These are phyloP conservation scores for Caerostris extrusa DNA, from an alignment of 1,140 invertebrate genomes.

Conservation along the genomic window DNA sequence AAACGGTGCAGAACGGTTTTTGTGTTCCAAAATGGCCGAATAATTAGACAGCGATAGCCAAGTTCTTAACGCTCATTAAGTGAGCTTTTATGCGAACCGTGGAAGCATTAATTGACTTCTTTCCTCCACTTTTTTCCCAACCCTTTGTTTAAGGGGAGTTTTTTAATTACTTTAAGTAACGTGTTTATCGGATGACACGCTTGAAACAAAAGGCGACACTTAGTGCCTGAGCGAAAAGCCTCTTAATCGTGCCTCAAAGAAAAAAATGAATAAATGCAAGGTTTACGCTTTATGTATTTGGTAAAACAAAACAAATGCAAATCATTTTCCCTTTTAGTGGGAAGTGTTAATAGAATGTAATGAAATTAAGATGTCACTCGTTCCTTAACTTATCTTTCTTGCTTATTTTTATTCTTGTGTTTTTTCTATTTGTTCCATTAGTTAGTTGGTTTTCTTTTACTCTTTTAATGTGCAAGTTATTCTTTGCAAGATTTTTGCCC, in stretches of 20 bases:
- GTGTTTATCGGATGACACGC: conserved; percentile 76
- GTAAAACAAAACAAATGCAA: conserved; percentile 55
- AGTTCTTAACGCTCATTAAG: conserved; percentile 70
- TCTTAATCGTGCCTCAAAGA: conserved; percentile 40
- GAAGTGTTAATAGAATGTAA: conserved; percentile 75
- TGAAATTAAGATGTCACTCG: conserved; percentile 68
- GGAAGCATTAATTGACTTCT: conserved; percentile 77
- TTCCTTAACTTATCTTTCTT: not conserved
- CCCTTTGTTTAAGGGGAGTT: conserved; percentile 67
- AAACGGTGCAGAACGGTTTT: not conserved
- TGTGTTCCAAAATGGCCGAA: conserved; percentile 70
- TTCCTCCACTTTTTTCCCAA: conserved; percentile 60
- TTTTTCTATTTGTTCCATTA: not conserved
- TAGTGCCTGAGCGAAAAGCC: conserved; percentile 43
- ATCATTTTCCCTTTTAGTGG: conserved; percentile 61
- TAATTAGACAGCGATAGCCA: conserved; percentile 54
- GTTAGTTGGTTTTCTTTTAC: conserved; percentile 27
- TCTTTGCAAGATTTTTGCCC: not conserved
- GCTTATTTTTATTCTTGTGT: not conserved
- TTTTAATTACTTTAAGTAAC: conserved; percentile 72
- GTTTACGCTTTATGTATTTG: conserved; percentile 37
- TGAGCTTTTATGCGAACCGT: conserved; percentile 70
- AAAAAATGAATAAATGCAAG: not conserved
- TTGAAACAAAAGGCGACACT: conserved; percentile 73
- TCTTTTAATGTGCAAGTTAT: conserved; percentile 28